A percentile compares a stretch with the other conserved stretches of the same genome.
Conservation (phyloP, 64 coral and sea anemone genomes). For the Trachythela sp. region DNA sequence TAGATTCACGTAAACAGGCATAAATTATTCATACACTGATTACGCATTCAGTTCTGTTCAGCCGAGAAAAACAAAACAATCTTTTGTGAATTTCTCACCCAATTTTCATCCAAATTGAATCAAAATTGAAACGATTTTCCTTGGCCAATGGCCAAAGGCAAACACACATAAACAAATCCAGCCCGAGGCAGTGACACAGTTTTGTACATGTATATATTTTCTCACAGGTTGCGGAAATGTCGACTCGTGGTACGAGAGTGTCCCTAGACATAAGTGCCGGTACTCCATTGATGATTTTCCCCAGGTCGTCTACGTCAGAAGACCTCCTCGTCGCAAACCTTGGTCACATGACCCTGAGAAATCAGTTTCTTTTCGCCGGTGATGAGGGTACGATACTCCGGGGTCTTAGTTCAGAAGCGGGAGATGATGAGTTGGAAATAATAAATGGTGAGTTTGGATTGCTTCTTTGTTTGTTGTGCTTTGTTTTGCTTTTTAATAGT, state of each 20-base stretch:
- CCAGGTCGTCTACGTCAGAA: conserved; percentile 73
- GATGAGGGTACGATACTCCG: conserved; percentile 58
- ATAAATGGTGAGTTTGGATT: not conserved
- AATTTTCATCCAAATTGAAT: too few relatives aligned
- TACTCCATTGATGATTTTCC: conserved; percentile 78
- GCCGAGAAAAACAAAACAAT: too few relatives aligned
- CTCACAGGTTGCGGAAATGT: conserved; percentile 61
- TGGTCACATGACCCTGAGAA: conserved; percentile 72
- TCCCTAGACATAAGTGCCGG: conserved; percentile 83
- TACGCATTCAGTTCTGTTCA: too few relatives aligned
- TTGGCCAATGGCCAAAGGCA: too few relatives aligned
- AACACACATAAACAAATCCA: too few relatives aligned
- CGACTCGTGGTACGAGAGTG: conserved; percentile 62
- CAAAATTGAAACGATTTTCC: too few relatives aligned
- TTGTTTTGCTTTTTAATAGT: too few relatives aligned
- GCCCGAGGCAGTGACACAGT: too few relatives aligned
- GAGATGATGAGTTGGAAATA: not conserved
- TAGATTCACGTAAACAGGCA: too few relatives aligned
- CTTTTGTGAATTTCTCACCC: too few relatives aligned
- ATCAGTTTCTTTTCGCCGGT: conserved; percentile 72
- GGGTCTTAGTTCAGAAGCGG: not conserved
- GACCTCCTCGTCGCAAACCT: conserved; percentile 90
- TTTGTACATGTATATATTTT: not conserved
- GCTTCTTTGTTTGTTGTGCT: too few relatives aligned
- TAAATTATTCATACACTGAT: too few relatives aligned